Percentiles rank a stretch among this genome's conserved stretches.
phyloP scores from a whole-genome alignment of 2,797 vertebrate genomes.

The Gastrophryne carolinensis region DNA sequence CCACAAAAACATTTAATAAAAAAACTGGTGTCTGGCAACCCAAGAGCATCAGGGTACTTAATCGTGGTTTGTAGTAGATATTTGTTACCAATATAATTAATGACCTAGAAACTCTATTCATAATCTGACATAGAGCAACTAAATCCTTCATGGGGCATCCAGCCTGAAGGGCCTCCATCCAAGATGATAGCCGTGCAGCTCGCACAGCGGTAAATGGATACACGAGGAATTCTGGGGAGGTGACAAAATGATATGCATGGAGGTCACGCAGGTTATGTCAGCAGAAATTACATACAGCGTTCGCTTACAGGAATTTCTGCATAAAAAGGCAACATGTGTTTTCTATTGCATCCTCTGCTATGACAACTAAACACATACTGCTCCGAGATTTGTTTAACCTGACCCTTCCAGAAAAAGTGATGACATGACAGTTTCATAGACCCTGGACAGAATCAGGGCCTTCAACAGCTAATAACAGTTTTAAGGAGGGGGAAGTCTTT shows the following conservation, averaged over 20 bases:
- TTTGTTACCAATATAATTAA: no score
- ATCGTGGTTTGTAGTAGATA: no score
- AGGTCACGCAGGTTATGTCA: neutral
- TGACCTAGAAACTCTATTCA: no score
- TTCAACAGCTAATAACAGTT: neutral
- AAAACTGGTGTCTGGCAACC: no score
- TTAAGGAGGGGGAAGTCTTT: neutral
- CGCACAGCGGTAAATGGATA: neutral
- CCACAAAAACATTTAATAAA: no score
- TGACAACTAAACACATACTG: neutral
- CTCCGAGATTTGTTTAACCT: neutral
- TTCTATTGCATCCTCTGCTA: neutral
- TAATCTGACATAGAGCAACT: no score
- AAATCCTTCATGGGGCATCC: neutral
- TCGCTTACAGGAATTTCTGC: neutral
- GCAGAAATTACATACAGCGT: neutral
- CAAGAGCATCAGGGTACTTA: no score
- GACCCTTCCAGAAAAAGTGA: neutral
- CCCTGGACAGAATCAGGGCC: neutral
- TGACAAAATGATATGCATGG: neutral
- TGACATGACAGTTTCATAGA: neutral
- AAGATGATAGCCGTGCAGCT: neutral
- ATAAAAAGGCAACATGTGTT: conserved; percentile 1
- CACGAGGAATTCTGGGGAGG: neutral
- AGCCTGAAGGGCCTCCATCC: neutral